Evolutionary conservation across 1,140 invertebrate genomes (phyloP).

Genomic region (Temnothorax curvispinosus): DNA sequence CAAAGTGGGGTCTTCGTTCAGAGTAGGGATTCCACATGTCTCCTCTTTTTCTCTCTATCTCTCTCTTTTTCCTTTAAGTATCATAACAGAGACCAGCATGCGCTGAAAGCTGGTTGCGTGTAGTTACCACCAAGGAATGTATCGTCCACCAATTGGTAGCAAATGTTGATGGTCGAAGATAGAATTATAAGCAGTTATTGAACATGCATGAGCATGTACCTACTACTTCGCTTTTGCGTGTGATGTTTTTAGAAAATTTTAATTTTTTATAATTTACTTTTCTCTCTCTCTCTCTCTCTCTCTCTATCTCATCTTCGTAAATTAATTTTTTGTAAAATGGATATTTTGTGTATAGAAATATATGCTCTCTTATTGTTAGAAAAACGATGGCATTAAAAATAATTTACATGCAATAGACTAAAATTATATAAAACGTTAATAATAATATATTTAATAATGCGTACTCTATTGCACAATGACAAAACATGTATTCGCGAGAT

Average conservation of each 20-base stretch:
- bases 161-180: constrained; percentile 20
- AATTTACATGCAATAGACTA: background rate
- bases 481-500: constrained; percentile 58
- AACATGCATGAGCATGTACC: background rate
- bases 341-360: background rate
- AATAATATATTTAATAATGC: constrained; percentile 38
- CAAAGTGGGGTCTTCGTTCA: constrained; percentile 49
- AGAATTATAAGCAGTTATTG: constrained; percentile 5
- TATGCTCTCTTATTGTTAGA: background rate
- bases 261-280: background rate
- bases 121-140: constrained; percentile 61
- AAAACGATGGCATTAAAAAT: background rate
- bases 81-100: constrained; percentile 32
- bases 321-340: background rate
- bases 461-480: constrained; percentile 32
- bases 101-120: constrained; percentile 68
- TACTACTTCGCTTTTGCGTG: background rate
- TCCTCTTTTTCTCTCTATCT: constrained; percentile 5
- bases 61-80: constrained; percentile 2
- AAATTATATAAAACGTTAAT: background rate
- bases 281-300: background rate
- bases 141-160: background rate
- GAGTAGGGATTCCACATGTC: constrained; percentile 33
- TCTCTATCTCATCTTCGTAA: background rate
- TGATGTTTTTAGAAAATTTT: background rate